Evolutionary conservation across 2,797 vertebrate species (phyloP).

Genomic region (Cyclopterus lumpus): DNA sequence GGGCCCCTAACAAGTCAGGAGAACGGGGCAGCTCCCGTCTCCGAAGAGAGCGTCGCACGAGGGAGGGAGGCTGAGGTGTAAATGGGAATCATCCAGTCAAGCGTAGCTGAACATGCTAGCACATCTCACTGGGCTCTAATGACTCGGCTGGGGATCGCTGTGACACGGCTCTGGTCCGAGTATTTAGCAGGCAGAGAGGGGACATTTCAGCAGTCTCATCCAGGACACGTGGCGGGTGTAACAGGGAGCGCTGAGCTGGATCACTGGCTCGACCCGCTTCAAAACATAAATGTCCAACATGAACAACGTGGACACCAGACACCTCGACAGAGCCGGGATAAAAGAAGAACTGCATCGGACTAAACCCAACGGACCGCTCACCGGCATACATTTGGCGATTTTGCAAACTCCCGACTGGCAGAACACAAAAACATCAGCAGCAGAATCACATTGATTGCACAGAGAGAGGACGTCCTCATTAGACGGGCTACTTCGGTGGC

Average conservation of each 20-base stretch:
- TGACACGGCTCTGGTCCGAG: constrained; percentile 36
- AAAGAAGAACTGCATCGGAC: neutral
- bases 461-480: neutral
- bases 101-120: constrained; percentile 64
- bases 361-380: neutral
- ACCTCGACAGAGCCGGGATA: neutral
- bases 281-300: neutral
- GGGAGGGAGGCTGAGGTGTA: constrained; percentile 34
- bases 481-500: neutral
- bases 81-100: constrained; percentile 63
- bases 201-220: constrained; percentile 22
- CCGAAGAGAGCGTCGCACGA: constrained; percentile 24
- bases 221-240: neutral
- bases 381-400: neutral
- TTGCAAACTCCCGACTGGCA: constrained; percentile 13
- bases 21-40: constrained; percentile 67
- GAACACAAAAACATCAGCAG: neutral
- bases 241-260: too few relatives aligned
- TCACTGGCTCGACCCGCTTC: neutral
- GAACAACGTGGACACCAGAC: neutral
- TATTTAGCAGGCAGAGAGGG: constrained; percentile 28
- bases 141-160: constrained; percentile 53
- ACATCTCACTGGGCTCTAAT: constrained; percentile 61
- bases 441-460: neutral
- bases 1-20: constrained; percentile 69